A percentile compares a stretch with the other conserved stretches of the same genome.
These are phyloP conservation scores for Charina bottae DNA, from an alignment of 2,113 vertebrate genomes.

Conservation along the genomic window DNA sequence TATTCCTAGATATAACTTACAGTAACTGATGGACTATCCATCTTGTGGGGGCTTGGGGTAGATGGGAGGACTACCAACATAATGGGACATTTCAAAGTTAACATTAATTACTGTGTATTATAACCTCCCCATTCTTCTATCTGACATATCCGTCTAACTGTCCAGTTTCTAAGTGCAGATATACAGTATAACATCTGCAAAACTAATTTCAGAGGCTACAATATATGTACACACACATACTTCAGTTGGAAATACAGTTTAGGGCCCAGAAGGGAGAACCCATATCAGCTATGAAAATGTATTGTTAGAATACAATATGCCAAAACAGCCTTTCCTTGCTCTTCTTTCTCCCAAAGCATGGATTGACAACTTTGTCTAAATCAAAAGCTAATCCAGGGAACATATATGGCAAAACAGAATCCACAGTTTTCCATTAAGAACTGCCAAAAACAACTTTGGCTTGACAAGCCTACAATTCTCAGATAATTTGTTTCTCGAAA, in stretches of 20 bases:
- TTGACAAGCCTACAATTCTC: conserved; percentile 68
- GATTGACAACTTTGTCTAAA: conserved; percentile 59
- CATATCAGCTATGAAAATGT: conserved; percentile 54
- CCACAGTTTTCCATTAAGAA: conserved; percentile 64
- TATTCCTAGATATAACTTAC: conserved; percentile 6
- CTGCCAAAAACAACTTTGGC: conserved; percentile 71
- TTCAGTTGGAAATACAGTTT: conserved; percentile 69
- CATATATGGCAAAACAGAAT: conserved; percentile 72
- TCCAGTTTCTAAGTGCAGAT: neutral
- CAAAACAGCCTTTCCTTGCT: conserved; percentile 23
- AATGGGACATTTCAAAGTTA: conserved; percentile 40
- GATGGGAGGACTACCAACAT: conserved; percentile 9
- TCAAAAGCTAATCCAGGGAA: conserved; percentile 64
- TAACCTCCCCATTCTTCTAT: neutral
- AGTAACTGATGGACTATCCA: conserved; percentile 22
- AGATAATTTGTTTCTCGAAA: conserved; percentile 66
- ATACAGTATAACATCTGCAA: conserved; percentile 68
- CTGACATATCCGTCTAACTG: neutral
- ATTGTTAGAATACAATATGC: conserved; percentile 47
- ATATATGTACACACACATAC: conserved; percentile 39
- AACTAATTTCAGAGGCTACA: conserved; percentile 55
- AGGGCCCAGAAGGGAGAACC: conserved; percentile 60
- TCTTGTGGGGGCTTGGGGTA: neutral
- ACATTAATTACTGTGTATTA: neutral
- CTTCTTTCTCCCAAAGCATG: conserved; percentile 26